Conservation (phyloP, 64 coral and sea anemone genomes). For the Stichodactyla mertensii region DNA sequence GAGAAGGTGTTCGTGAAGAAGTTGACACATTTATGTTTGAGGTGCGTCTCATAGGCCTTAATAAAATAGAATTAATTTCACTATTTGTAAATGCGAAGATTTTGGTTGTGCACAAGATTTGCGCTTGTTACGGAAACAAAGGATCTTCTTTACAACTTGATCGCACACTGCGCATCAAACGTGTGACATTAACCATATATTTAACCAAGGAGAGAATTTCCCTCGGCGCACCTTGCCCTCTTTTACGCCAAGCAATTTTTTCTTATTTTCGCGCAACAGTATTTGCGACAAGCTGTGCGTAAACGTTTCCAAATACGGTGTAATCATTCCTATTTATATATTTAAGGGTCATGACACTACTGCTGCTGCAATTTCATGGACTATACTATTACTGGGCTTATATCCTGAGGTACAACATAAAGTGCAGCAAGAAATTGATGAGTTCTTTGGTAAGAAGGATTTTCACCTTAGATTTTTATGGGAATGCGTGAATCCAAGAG, state of each 20-base stretch:
- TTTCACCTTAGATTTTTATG: neutral
- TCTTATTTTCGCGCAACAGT: neutral
- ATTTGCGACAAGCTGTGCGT: neutral
- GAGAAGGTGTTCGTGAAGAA: constrained; percentile 60
- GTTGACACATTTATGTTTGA: constrained; percentile 86
- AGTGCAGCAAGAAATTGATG: constrained; percentile 47
- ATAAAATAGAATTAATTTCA: neutral
- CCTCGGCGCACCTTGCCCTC: no score
- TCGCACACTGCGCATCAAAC: no score
- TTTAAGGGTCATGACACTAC: constrained; percentile 56
- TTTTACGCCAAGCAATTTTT: neutral
- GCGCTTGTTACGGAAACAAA: no score
- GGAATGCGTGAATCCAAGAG: neutral
- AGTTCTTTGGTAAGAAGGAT: constrained; percentile 27
- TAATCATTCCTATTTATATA: neutral
- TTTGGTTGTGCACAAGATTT: neutral
- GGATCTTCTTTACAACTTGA: no score
- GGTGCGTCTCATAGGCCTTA: neutral
- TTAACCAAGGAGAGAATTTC: no score
- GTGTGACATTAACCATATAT: no score
- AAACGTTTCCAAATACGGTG: neutral
- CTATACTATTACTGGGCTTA: constrained; percentile 28
- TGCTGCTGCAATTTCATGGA: constrained; percentile 35
- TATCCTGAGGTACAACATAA: constrained; percentile 34
- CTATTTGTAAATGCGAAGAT: neutral